Conservation (phyloP, 1,140 invertebrate genomes). For the Vollenhovia emeryi region DNA sequence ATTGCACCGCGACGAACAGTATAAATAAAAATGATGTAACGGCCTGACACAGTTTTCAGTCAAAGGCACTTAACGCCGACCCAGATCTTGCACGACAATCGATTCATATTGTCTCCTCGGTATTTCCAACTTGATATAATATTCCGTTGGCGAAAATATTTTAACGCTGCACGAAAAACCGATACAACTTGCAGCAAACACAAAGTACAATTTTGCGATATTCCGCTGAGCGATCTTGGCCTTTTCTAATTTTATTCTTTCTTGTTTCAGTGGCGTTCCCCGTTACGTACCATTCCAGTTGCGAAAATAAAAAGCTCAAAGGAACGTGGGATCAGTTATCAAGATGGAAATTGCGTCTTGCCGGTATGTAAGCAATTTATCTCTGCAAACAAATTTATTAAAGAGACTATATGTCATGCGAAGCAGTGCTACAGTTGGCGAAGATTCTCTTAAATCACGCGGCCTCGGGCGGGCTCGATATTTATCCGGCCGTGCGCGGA, state of each 20-base stretch:
- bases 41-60: slow-evolving; percentile 5
- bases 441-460: not conserved
- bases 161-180: not conserved
- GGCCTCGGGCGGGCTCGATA: not conserved
- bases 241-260: slow-evolving; percentile 21
- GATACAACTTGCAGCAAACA: too few relatives aligned
- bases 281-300: not conserved
- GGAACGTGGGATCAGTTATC: not conserved
- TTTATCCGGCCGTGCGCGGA: not conserved
- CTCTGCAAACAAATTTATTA: not conserved
- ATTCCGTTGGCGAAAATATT: not conserved
- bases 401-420: not conserved
- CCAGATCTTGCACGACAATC: not conserved
- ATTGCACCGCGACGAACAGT: not conserved
- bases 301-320: not conserved
- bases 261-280: not conserved
- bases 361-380: slow-evolving; percentile 28
- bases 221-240: not conserved
- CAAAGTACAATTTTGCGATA: not conserved
- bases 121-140: not conserved
- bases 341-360: not conserved
- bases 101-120: not conserved
- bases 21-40: slow-evolving; percentile 51
- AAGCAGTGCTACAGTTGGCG: not conserved
- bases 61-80: not conserved